Base-by-base conservation (phyloP, 2,888 invertebrate species). In the Endomychus coccineus region DNA sequence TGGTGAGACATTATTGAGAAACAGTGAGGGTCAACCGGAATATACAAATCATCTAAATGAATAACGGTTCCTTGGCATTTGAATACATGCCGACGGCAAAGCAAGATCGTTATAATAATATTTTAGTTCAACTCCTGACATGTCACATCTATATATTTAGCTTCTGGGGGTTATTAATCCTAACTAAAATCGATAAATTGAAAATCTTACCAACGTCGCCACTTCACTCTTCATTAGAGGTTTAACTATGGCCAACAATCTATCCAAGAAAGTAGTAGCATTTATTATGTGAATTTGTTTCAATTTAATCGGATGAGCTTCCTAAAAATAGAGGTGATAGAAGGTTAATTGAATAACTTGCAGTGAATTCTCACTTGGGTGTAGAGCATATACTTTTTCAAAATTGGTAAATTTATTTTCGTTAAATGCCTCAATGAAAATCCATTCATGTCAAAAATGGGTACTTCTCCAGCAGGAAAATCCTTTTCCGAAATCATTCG, bases 371-470 rank as follows among this genome's bases (percentile, higher is more conserved):
- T 40, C 48, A 76, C 78, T 68, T 79, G 82, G 28, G 80, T 76
- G 50, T 80, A 81, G 51, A 78, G 68, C 80, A 82, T 80, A 54
- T 81, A 82, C 55, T 80, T 77, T 31, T 77, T 72, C 13, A 82
- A 55, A 21, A 77, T 71, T 0, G 76, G 74, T 27, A 81, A 60
- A 23, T 75, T 75, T 2, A 80, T 64, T 62, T 75, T 78, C 5
- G 77, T 69, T 16, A 81, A 63, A 50, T 82, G 81, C 40, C 75
- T 74, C 38, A 81, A 56, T 1, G 74, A 68, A 22, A 76, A 75
- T 29, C 80, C 78, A 1, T 71, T 70, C 58, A 81, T 76, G 57
- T 83, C 83, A 46, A 82, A 82, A 29, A 83, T 76, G 0, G 81
- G 80, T 32, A 83, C 71, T 56, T 83, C 83, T 1, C 83, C 83